phyloP scores from a whole-genome alignment of 1,140 invertebrate species.

The Oryctes rhinoceros region DNA sequence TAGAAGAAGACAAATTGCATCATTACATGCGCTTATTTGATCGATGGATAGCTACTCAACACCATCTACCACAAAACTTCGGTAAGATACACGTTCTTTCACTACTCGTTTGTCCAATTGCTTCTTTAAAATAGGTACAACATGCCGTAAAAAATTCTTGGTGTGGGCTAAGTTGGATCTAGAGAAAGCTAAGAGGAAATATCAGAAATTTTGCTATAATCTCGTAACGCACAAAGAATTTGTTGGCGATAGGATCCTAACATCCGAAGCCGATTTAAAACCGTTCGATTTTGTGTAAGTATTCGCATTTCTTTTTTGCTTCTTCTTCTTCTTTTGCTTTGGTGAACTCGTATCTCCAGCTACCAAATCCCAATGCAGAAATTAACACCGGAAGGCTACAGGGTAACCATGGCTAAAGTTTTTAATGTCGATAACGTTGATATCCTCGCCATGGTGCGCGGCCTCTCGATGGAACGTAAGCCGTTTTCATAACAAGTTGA shows the following conservation, averaged over 20 bases:
- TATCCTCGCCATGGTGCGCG: neutral
- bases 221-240: neutral
- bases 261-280: neutral
- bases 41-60: neutral
- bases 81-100: neutral
- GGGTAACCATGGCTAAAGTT: neutral
- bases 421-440: neutral
- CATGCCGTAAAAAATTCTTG: neutral
- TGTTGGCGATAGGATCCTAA: neutral
- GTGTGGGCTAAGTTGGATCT: neutral
- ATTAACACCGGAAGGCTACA: neutral
- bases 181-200: neutral
- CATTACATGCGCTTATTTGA: neutral
- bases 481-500: neutral
- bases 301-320: neutral
- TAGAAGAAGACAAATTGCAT: neutral
- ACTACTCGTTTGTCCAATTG: no score
- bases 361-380: neutral
- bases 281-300: neutral
- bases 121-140: neutral
- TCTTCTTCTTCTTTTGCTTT: neutral
- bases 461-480: neutral
- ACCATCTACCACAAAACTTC: neutral
- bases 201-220: neutral
- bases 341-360: neutral